Evolutionary conservation across 1,140 invertebrate genomes (phyloP).

Genomic region (Drosophila serrata): DNA sequence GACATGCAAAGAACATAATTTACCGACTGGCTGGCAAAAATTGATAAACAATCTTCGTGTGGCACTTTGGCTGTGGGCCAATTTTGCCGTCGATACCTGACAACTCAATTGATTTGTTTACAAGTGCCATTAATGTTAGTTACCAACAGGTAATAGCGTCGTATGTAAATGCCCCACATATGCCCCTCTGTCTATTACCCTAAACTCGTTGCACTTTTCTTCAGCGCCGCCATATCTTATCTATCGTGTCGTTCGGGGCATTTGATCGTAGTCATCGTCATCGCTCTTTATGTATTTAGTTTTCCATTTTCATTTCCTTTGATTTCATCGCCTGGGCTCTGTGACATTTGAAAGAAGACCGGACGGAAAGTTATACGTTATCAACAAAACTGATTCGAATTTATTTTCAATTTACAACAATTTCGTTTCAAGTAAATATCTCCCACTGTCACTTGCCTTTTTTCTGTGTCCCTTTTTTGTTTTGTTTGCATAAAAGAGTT

Average conservation of each 20-base stretch:
- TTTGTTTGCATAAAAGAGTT: slow-evolving; percentile 43
- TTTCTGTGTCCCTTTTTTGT: slow-evolving; percentile 22
- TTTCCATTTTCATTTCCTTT: slow-evolving; percentile 71
- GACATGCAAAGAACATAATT: slow-evolving; percentile 85
- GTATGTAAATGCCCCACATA: slow-evolving; percentile 64
- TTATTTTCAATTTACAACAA: slow-evolving; percentile 84
- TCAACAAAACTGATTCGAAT: slow-evolving; percentile 69
- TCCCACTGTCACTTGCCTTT: slow-evolving; percentile 47
- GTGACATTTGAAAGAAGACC: slow-evolving; percentile 13
- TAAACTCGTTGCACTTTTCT: slow-evolving; percentile 61
- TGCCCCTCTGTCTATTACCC: slow-evolving; percentile 49
- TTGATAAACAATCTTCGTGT: slow-evolving; percentile 77
- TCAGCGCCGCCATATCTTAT: slow-evolving; percentile 64
- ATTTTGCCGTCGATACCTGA: slow-evolving; percentile 73
- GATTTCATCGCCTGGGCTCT: slow-evolving; percentile 64
- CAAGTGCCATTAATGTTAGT: slow-evolving; percentile 78
- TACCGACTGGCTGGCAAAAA: slow-evolving; percentile 46
- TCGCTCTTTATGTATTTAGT: slow-evolving; percentile 57
- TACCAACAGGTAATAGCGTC: slow-evolving; percentile 24
- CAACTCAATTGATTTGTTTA: slow-evolving; percentile 77
- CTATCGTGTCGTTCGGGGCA: slow-evolving; percentile 42
- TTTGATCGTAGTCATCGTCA: slow-evolving; percentile 57
- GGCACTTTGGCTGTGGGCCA: slow-evolving; percentile 66
- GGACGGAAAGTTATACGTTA: slow-evolving; percentile 33
- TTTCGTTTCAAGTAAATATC: slow-evolving; percentile 75